Evolutionary conservation across 2,113 vertebrate species (phyloP).

Genomic region (Callorhinus ursinus): DNA sequence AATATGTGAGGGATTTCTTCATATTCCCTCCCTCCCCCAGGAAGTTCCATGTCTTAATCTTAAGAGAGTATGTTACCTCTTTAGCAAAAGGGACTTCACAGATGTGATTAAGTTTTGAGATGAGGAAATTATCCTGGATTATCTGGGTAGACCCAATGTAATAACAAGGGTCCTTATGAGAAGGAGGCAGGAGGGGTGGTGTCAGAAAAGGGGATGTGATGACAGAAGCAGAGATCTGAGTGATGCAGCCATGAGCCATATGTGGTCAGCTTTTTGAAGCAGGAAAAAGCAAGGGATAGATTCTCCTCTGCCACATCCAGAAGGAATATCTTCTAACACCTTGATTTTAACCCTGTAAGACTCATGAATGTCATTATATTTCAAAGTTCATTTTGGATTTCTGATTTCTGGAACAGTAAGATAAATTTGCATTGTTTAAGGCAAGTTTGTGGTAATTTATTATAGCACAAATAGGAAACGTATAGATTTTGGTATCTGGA

Average conservation of each 20-base stretch:
- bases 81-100: neutral
- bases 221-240: neutral
- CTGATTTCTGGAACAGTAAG: neutral
- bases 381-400: constrained; percentile 1
- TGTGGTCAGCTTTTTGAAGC: neutral
- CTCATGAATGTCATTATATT: neutral
- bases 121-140: neutral
- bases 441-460: neutral
- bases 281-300: neutral
- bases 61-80: neutral
- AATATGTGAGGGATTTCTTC: neutral
- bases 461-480: neutral
- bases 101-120: neutral
- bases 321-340: neutral
- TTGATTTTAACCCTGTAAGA: neutral
- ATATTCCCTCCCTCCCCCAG: neutral
- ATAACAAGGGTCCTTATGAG: neutral
- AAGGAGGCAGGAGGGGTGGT: neutral
- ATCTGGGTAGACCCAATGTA: neutral
- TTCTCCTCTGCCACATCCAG: neutral
- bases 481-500: neutral
- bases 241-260: neutral
- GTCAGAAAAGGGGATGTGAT: neutral
- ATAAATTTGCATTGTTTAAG: constrained; percentile 2
- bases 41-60: neutral